Percentiles rank a stretch among this genome's conserved stretches.
phyloP scores from a whole-genome alignment of 2,888 invertebrate genomes.

The Andrena flavipes region DNA sequence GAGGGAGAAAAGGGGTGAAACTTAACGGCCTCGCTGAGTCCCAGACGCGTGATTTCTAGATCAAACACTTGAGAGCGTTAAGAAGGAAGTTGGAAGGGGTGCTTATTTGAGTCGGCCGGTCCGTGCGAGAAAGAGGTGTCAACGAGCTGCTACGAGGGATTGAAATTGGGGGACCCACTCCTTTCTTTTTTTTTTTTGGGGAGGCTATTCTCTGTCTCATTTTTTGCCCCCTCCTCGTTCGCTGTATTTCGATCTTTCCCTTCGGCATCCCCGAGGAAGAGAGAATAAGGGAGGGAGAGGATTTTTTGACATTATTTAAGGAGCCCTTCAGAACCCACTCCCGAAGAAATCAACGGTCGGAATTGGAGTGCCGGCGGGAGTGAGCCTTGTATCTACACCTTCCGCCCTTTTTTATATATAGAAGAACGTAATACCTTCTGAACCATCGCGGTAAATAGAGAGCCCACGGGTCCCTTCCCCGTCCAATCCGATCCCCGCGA shows the following conservation, averaged over 20 bases:
- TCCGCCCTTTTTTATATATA: slow-evolving; percentile 49
- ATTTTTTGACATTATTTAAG: slow-evolving; percentile 76
- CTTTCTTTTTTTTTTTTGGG: slow-evolving; percentile 21
- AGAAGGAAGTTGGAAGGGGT: slow-evolving; percentile 74
- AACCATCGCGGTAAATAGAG: slow-evolving; percentile 68
- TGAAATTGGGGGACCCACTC: slow-evolving; percentile 58
- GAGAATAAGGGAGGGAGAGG: slow-evolving; percentile 23
- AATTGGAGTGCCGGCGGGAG: slow-evolving; percentile 59
- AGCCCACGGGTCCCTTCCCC: slow-evolving; percentile 42
- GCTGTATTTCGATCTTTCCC: slow-evolving; percentile 37
- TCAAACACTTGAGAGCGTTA: slow-evolving; percentile 78
- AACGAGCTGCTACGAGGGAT: slow-evolving; percentile 64
- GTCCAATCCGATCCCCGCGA: slow-evolving; percentile 37
- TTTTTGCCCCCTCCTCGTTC: slow-evolving; percentile 3
- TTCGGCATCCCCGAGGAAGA: neutral
- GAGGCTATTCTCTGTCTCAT: slow-evolving; percentile 19
- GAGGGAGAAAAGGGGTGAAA: slow-evolving; percentile 65
- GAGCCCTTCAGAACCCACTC: slow-evolving; percentile 71
- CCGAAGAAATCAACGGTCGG: slow-evolving; percentile 73
- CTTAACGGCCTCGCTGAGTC: slow-evolving; percentile 72
- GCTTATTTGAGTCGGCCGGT: slow-evolving; percentile 62
- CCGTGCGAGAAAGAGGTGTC: slow-evolving; percentile 62
- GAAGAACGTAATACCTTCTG: slow-evolving; percentile 67
- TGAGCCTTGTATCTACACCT: slow-evolving; percentile 56
- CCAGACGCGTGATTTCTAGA: slow-evolving; percentile 77